These are phyloP conservation scores for Oasisia sp. DNA, from an alignment of 2,888 invertebrate species.

Conservation along the genomic window DNA sequence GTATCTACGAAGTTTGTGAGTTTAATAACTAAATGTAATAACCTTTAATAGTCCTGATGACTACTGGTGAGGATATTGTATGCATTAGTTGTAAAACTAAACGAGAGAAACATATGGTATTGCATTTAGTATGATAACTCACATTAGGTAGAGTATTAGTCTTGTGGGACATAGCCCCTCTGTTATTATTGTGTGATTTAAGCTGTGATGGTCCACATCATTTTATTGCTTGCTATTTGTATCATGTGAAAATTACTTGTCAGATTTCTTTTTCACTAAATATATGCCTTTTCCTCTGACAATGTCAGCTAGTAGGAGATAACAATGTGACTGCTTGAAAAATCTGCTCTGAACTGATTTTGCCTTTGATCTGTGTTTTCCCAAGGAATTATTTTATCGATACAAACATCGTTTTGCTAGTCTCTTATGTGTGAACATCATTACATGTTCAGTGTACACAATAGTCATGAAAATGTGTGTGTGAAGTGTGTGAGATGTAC, in stretches of 20 bases:
- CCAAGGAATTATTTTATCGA: not conserved
- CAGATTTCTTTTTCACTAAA: not conserved
- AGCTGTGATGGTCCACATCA: not conserved
- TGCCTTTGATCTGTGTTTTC: not conserved
- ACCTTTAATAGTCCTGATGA: too few species aligned
- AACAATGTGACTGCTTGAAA: not conserved
- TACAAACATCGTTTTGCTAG: not conserved
- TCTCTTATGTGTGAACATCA: not conserved
- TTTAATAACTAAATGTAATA: not conserved
- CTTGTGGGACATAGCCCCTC: not conserved
- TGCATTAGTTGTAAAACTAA: not conserved
- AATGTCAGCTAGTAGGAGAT: not conserved
- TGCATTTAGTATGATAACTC: not conserved
- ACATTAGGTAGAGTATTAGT: not conserved
- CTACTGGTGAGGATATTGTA: not conserved
- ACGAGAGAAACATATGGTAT: not conserved
- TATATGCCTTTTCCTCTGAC: not conserved
- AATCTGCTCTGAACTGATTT: not conserved
- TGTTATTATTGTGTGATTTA: not conserved
- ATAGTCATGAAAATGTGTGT: not conserved
- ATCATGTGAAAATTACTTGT: not conserved
- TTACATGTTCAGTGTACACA: not conserved
- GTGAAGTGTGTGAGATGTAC: not conserved
- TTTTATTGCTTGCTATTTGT: not conserved
- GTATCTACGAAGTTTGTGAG: not conserved